These are phyloP conservation scores for Dryobota labecula DNA, from an alignment of 2,888 invertebrate species.

Conservation along the genomic window DNA sequence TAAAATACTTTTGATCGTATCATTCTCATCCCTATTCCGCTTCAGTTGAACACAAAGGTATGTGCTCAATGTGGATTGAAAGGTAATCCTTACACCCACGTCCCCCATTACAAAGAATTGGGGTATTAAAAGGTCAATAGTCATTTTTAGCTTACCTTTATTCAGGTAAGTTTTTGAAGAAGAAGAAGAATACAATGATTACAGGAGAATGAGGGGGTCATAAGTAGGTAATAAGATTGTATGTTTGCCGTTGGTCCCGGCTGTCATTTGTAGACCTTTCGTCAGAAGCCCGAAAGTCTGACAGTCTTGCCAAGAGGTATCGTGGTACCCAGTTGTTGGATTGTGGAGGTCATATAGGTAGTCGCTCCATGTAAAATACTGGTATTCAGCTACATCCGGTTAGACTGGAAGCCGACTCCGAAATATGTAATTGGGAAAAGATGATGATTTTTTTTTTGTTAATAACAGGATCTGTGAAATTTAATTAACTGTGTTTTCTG, in stretches of 20 bases:
- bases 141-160: conserved; percentile 30
- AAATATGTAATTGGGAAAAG: neutral
- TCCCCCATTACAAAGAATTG: conserved; percentile 29
- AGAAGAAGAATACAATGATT: conserved; percentile 1
- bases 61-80: conserved; percentile 39
- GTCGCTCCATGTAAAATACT: neutral
- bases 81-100: conserved; percentile 33
- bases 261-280: neutral
- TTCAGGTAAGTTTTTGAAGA: conserved; percentile 15
- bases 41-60: conserved; percentile 36
- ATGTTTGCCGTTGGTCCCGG: neutral
- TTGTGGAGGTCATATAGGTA: neutral
- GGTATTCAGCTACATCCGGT: neutral
- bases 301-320: neutral
- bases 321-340: neutral
- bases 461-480: neutral
- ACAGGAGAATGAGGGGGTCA: neutral
- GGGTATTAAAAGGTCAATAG: conserved; percentile 31
- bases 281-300: neutral
- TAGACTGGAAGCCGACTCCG: neutral
- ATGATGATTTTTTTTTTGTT: neutral
- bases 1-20: neutral
- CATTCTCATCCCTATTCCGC: conserved; percentile 21
- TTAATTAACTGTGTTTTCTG: neutral
- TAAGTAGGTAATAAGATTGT: neutral